Conservation (phyloP, 2,888 invertebrate genomes). For the Cryptus armator region DNA sequence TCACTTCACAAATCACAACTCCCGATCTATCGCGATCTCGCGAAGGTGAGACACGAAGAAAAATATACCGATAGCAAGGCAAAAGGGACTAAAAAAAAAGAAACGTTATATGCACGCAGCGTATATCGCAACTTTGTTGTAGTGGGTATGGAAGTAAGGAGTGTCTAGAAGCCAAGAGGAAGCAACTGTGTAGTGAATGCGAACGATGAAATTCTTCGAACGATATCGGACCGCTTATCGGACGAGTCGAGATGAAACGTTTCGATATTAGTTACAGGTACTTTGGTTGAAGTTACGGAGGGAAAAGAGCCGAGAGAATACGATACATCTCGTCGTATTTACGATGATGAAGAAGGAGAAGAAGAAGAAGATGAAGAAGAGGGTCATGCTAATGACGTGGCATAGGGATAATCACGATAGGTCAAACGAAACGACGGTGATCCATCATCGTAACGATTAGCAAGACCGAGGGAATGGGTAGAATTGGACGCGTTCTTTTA, state of each 20-base stretch:
- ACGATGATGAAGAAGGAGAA: slow-evolving; percentile 34
- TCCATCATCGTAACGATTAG: slow-evolving; percentile 82
- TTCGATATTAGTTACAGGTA: slow-evolving; percentile 45
- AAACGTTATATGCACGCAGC: slow-evolving; percentile 25
- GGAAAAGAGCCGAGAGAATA: slow-evolving; percentile 39
- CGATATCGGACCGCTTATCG: slow-evolving; percentile 44
- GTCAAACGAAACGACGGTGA: slow-evolving; percentile 72
- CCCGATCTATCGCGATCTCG: slow-evolving; percentile 63
- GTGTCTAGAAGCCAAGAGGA: not conserved
- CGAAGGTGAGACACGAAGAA: slow-evolving; percentile 4
- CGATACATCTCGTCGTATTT: slow-evolving; percentile 30
- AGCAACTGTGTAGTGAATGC: not conserved
- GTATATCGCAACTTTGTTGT: slow-evolving; percentile 20
- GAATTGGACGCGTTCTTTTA: slow-evolving; percentile 69
- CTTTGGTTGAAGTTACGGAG: not conserved
- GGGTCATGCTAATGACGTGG: slow-evolving; percentile 64
- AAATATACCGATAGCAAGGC: slow-evolving; percentile 48
- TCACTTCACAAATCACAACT: slow-evolving; percentile 61
- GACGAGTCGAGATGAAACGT: slow-evolving; percentile 43
- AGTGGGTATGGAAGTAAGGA: slow-evolving; percentile 10
- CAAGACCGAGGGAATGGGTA: slow-evolving; percentile 38
- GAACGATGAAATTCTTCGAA: slow-evolving; percentile 45
- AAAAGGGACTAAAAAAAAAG: slow-evolving; percentile 21
- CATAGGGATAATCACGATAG: slow-evolving; percentile 66
- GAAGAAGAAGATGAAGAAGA: slow-evolving; percentile 50